These are phyloP conservation scores for Tipula unca DNA, from an alignment of 2,888 invertebrate species.

Conservation along the genomic window DNA sequence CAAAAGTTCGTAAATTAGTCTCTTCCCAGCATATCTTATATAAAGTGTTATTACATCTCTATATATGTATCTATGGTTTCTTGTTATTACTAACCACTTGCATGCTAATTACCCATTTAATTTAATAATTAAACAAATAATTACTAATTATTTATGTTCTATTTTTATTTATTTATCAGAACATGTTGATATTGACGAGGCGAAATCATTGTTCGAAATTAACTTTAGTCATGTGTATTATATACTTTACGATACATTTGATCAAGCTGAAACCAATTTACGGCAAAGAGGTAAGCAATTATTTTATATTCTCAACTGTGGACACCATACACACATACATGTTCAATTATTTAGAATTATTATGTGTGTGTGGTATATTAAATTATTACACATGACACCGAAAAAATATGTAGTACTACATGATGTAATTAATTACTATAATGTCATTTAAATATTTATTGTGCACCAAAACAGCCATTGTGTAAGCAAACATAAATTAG, in stretches of 20 bases:
- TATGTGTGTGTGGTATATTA: neutral
- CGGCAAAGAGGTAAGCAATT: conserved; percentile 73
- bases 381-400: neutral
- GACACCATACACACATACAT: neutral
- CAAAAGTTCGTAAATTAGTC: too few species aligned
- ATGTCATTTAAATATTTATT: neutral
- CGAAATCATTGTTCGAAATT: conserved; percentile 85
- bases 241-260: conserved; percentile 90
- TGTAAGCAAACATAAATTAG: neutral
- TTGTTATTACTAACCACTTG: too few species aligned
- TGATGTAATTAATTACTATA: neutral
- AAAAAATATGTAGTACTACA: neutral
- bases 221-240: conserved; percentile 95
- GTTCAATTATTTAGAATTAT: neutral
- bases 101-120: too few species aligned
- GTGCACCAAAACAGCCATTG: neutral
- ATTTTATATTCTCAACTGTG: neutral
- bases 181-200: conserved; percentile 80
- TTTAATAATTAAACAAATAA: conserved; percentile 21
- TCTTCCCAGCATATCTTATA: too few species aligned
- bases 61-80: too few species aligned
- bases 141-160: conserved; percentile 24
- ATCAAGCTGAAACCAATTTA: conserved; percentile 82
- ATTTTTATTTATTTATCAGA: conserved; percentile 52
- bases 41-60: too few species aligned